Conservation (phyloP, 2,797 vertebrate species). For the Acanthurus leucopareius region DNA sequence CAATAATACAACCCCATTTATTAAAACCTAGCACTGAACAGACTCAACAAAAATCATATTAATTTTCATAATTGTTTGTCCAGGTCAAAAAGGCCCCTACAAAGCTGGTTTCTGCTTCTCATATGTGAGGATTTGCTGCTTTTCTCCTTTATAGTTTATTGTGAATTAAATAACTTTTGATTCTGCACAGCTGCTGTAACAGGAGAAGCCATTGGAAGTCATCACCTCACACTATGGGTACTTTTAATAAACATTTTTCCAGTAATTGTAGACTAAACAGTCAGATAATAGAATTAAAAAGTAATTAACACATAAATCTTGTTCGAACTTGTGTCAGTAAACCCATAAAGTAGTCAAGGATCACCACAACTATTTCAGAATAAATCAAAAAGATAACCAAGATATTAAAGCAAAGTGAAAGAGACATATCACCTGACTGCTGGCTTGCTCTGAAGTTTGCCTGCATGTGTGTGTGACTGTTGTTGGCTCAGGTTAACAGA, state of each 20-base stretch:
- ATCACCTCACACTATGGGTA: neutral
- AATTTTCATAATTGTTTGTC: neutral
- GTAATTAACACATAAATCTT: no score
- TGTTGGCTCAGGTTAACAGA: slow-evolving; percentile 19
- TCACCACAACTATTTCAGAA: neutral
- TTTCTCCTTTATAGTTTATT: neutral
- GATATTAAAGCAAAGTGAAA: neutral
- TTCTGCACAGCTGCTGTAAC: neutral
- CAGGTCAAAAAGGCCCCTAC: neutral
- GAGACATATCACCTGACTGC: neutral
- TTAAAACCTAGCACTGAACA: neutral
- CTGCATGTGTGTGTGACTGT: neutral
- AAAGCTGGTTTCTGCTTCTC: neutral
- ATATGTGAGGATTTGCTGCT: neutral
- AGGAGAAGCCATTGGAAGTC: neutral
- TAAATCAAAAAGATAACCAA: neutral
- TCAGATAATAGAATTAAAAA: neutral
- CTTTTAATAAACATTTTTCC: neutral
- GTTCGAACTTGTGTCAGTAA: neutral
- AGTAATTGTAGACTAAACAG: neutral
- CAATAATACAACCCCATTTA: no score
- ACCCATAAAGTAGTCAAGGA: neutral
- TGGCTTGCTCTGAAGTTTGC: neutral
- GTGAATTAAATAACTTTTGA: neutral
- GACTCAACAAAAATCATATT: neutral